phyloP scores from a whole-genome alignment of 2,113 vertebrate genomes.

The Numenius arquata region DNA sequence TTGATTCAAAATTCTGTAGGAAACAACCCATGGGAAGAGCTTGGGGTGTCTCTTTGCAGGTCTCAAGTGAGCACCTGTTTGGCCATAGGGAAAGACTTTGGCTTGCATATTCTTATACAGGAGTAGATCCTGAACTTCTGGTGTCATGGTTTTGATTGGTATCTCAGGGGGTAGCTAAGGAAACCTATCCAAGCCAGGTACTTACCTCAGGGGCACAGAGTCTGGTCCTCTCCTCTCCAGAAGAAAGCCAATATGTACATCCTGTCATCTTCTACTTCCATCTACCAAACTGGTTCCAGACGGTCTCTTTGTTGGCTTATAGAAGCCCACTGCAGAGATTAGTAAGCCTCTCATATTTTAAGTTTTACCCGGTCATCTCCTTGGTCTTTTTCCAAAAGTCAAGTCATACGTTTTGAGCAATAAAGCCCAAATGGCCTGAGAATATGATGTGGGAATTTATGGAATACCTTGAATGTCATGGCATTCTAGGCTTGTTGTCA shows the following conservation, averaged over 20 bases:
- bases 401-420: background rate
- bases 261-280: background rate
- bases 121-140: background rate
- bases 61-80: background rate
- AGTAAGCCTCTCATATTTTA: background rate
- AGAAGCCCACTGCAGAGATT: background rate
- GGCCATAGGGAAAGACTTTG: background rate
- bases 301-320: background rate
- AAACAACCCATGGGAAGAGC: background rate
- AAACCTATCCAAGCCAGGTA: background rate
- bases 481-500: background rate
- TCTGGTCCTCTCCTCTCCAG: background rate
- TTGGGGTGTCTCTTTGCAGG: background rate
- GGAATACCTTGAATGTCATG: background rate
- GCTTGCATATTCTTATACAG: background rate
- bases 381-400: background rate
- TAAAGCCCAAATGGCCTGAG: background rate
- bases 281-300: background rate
- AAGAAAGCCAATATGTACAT: background rate
- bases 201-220: background rate
- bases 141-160: background rate
- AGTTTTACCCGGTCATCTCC: background rate
- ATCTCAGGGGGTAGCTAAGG: background rate
- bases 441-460: background rate
- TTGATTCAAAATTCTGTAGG: background rate